phyloP scores from a whole-genome alignment of 2,113 vertebrate species.

The Plecotus auritus region DNA sequence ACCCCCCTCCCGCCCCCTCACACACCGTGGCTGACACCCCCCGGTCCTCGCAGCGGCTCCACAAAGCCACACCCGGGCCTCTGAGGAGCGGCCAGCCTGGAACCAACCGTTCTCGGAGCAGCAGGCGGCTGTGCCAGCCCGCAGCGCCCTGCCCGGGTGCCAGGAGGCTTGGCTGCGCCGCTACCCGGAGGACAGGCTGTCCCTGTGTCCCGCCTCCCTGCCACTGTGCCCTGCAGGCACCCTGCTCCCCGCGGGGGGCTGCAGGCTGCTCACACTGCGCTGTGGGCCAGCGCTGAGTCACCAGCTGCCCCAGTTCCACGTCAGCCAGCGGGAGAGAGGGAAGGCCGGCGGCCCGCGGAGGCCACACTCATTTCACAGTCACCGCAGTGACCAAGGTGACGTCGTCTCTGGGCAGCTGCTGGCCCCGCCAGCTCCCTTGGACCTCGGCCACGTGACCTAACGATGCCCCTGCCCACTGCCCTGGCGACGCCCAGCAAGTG shows the following conservation, averaged over 20 bases:
- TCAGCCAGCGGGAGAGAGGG: conserved; percentile 25
- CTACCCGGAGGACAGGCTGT: background rate
- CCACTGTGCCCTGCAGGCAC: background rate
- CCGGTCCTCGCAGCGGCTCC: background rate
- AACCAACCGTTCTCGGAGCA: background rate
- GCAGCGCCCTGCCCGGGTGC: background rate
- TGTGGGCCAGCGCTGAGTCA: conserved; percentile 60
- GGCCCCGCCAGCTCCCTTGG: background rate
- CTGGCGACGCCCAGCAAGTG: background rate
- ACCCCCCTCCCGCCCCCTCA: no score
- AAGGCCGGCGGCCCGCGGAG: background rate
- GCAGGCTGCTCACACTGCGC: conserved; percentile 10
- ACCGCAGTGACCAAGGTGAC: background rate
- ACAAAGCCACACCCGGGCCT: background rate
- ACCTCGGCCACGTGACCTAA: background rate
- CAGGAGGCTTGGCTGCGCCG: background rate
- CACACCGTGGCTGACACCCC: background rate
- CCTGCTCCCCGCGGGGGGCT: background rate
- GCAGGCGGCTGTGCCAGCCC: background rate
- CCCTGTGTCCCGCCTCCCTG: background rate
- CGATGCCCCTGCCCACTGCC: background rate
- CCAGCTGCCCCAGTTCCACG: conserved; percentile 38
- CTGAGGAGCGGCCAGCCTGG: background rate
- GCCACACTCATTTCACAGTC: conserved; percentile 12
- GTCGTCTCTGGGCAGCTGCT: background rate